Evolutionary conservation across 2,113 vertebrate genomes (phyloP).

Genomic region (Felis chaus): DNA sequence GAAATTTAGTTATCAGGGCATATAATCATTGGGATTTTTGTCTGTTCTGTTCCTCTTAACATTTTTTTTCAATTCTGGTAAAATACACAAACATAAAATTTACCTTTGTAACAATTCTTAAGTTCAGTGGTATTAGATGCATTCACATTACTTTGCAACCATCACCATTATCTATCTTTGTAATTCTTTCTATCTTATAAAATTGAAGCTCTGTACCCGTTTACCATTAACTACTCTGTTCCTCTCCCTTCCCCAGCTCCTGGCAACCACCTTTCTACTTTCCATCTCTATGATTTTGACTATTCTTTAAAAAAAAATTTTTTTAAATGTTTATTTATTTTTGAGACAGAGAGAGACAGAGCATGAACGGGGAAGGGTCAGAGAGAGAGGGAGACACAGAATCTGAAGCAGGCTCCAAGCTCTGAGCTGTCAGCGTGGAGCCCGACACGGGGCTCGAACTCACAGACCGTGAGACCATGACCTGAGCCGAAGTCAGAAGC

Average conservation of each 20-base stretch:
- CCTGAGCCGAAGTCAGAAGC: no score
- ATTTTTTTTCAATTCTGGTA: not conserved
- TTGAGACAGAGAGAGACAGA: no score
- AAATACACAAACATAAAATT: not conserved
- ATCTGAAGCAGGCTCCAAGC: no score
- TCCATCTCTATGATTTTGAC: not conserved
- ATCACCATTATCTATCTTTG: not conserved
- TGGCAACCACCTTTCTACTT: not conserved
- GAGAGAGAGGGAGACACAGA: no score
- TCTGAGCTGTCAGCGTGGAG: no score
- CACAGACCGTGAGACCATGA: no score
- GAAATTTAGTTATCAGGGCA: not conserved
- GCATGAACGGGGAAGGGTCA: no score
- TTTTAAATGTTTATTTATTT: no score
- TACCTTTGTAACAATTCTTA: not conserved
- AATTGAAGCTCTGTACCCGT: not conserved
- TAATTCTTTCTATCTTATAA: not conserved
- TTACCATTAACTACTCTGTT: not conserved
- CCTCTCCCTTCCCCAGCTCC: not conserved
- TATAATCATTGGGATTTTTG: not conserved
- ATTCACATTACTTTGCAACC: not conserved
- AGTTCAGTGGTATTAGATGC: not conserved
- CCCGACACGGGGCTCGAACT: no score
- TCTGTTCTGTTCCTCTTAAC: not conserved
- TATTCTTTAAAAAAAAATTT: not conserved